A percentile compares a stretch with the other conserved stretches of the same genome.
These are phyloP conservation scores for Tachypleus tridentatus DNA, from an alignment of 1,140 invertebrate genomes.

Conservation along the genomic window DNA sequence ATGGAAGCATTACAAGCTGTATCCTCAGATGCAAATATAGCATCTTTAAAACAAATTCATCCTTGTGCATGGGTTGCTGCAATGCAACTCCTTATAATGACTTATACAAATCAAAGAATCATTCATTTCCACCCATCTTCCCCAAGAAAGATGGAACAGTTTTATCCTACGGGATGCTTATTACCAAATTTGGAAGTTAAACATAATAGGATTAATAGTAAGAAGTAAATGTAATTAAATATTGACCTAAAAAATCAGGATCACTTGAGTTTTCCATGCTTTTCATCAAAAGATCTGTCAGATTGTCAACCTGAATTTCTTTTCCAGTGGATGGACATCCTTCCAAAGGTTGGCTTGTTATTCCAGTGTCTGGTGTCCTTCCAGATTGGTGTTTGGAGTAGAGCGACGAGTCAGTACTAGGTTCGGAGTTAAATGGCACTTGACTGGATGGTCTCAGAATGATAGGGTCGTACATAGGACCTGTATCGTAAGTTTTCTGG, in stretches of 20 bases:
- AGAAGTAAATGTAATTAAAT: not conserved
- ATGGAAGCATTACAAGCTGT: too few relatives aligned
- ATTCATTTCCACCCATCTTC: too few relatives aligned
- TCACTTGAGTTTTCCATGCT: constrained; percentile 58
- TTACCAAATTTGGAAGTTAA: not conserved
- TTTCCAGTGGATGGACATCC: constrained; percentile 32
- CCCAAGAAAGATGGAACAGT: too few relatives aligned
- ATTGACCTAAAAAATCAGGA: constrained; percentile 57
- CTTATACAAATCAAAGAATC: not conserved
- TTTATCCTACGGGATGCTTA: not conserved
- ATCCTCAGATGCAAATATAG: too few relatives aligned
- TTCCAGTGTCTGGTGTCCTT: constrained; percentile 33
- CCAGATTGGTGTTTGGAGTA: constrained; percentile 39
- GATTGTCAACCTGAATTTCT: constrained; percentile 52
- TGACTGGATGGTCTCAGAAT: constrained; percentile 61
- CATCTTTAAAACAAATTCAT: too few relatives aligned
- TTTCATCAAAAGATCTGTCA: constrained; percentile 73
- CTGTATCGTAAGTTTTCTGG: constrained; percentile 44
- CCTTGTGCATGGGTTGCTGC: too few relatives aligned
- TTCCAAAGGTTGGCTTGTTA: constrained; percentile 24
- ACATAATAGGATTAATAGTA: not conserved
- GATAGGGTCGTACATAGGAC: constrained; percentile 76
- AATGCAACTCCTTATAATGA: too few relatives aligned
- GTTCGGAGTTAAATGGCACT: constrained; percentile 48
- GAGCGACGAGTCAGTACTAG: constrained; percentile 41